Conservation (phyloP, 2,113 vertebrate species). For the Tetrax tetrax region DNA sequence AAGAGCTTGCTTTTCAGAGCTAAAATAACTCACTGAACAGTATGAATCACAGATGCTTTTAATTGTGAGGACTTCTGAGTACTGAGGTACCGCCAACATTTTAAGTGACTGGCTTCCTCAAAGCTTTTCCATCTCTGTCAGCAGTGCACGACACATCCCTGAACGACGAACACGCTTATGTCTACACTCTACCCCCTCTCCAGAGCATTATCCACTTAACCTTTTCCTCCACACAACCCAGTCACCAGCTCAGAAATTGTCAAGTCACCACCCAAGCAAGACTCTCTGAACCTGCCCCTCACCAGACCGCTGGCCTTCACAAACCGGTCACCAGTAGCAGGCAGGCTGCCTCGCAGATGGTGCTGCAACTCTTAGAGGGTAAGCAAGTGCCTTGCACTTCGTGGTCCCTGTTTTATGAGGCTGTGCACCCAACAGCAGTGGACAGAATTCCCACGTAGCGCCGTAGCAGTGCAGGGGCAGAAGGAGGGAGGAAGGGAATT, state of each 20-base stretch:
- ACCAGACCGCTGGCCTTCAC: background rate
- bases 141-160: background rate
- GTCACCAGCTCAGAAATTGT: too few species aligned
- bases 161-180: background rate
- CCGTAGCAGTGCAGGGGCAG: background rate
- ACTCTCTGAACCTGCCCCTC: background rate
- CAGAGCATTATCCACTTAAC: background rate
- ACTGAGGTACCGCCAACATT: background rate
- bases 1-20: background rate
- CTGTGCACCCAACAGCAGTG: background rate
- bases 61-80: background rate
- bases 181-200: background rate
- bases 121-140: background rate
- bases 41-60: background rate
- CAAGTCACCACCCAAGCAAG: rapidly evolving
- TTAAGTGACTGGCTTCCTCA: background rate
- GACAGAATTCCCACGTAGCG: background rate
- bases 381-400: background rate
- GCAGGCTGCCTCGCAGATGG: background rate
- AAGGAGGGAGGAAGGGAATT: background rate
- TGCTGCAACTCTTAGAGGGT: background rate
- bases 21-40: background rate
- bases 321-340: too few species aligned
- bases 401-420: background rate
- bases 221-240: background rate